A percentile compares a stretch with the other conserved stretches of the same genome.
Conservation (phyloP, 2,888 invertebrate genomes). For the Strigamia transsilvanica region DNA sequence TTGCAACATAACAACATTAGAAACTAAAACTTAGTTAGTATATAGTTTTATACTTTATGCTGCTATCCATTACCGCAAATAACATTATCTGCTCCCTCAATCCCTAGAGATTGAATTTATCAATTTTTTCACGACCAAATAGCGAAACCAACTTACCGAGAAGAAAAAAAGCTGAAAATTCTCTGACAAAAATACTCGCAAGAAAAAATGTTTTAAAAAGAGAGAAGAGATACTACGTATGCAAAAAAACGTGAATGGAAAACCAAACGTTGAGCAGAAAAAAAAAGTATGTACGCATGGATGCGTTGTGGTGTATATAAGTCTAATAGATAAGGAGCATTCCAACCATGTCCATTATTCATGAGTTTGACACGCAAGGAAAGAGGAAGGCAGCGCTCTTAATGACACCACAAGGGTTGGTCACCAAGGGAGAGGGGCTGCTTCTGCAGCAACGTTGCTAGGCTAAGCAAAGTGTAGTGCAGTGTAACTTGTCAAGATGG, state of each 20-base stretch:
- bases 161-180: not conserved
- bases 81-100: slow-evolving; percentile 18
- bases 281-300: not conserved
- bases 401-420: slow-evolving; percentile 42
- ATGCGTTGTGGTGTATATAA: slow-evolving; percentile 28
- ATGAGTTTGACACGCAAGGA: slow-evolving; percentile 46
- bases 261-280: slow-evolving; percentile 13
- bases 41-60: not conserved
- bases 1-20: not conserved
- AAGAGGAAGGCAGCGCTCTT: slow-evolving; percentile 26
- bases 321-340: slow-evolving; percentile 35
- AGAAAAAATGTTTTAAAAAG: slow-evolving; percentile 9
- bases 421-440: slow-evolving; percentile 16
- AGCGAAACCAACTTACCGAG: slow-evolving; percentile 10
- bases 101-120: slow-evolving; percentile 37
- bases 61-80: slow-evolving; percentile 9
- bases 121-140: slow-evolving; percentile 28
- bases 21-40: not conserved
- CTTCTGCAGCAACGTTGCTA: slow-evolving; percentile 8
- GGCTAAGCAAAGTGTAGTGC: slow-evolving; percentile 10
- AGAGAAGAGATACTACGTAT: not conserved
- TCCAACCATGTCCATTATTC: slow-evolving; percentile 41
- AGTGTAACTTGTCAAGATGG: slow-evolving; percentile 25
- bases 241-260: slow-evolving; percentile 26
- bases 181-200: not conserved